These are phyloP conservation scores for Sebastes reedi DNA, from an alignment of 2,797 vertebrate genomes.

Conservation along the genomic window DNA sequence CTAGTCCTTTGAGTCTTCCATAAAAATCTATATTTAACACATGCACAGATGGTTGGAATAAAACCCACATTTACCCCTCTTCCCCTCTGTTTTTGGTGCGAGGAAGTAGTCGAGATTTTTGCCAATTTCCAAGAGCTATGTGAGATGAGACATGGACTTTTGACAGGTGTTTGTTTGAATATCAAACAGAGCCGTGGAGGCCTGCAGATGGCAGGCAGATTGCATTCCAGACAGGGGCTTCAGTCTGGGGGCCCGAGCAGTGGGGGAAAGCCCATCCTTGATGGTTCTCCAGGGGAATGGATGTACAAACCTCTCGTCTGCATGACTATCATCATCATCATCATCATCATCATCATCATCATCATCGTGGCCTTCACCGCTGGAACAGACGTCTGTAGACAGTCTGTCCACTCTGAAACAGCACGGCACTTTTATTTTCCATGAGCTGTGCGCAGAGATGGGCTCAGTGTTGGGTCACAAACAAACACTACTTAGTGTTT, in stretches of 20 bases:
- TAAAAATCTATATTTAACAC: conserved; percentile 80
- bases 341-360: conserved; percentile 10
- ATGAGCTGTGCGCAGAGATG: conserved; percentile 37
- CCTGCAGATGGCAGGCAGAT: conserved; percentile 83
- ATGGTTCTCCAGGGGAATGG: conserved; percentile 59
- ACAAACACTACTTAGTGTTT: conserved; percentile 7
- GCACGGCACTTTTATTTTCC: conserved; percentile 50
- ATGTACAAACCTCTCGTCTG: conserved; percentile 40
- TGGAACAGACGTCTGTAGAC: conserved; percentile 26
- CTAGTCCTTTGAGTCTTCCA: conserved; percentile 67
- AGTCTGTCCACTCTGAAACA: conserved; percentile 33
- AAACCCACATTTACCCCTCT: conserved; percentile 65
- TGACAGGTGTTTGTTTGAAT: conserved; percentile 85
- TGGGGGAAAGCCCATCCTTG: conserved; percentile 44
- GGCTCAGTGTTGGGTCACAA: conserved; percentile 24
- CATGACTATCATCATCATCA: conserved; percentile 41
- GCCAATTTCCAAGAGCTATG: conserved; percentile 76
- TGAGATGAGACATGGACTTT: conserved; percentile 75
- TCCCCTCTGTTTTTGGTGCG: conserved; percentile 55
- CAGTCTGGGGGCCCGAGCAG: conserved; percentile 55
- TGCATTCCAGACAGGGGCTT: conserved; percentile 80
- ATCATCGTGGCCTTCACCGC: conserved; percentile 32
- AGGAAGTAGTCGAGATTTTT: conserved; percentile 64
- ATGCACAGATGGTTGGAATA: conserved; percentile 76
- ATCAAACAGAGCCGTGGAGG: conserved; percentile 75